Evolutionary conservation across 2,888 invertebrate species (phyloP).

Genomic region (Drosophila infuscata): DNA sequence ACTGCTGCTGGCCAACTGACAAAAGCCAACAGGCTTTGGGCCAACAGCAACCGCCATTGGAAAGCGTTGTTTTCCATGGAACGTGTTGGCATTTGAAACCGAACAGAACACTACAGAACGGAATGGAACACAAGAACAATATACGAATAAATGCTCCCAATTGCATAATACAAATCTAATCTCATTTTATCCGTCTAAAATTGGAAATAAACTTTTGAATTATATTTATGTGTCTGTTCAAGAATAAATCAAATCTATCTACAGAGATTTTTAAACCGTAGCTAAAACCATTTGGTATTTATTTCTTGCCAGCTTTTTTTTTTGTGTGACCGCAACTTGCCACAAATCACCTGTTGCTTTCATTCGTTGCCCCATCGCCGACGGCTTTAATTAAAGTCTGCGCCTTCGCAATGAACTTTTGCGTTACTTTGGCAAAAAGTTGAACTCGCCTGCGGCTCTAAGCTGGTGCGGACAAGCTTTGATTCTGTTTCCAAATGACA

Average conservation of each 20-base stretch:
- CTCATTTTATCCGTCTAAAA: constrained; percentile 30
- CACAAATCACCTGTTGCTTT: constrained; percentile 67
- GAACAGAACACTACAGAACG: constrained; percentile 2
- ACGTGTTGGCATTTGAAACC: constrained; percentile 57
- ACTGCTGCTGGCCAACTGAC: constrained; percentile 49
- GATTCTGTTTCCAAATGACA: constrained; percentile 53
- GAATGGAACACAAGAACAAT: constrained; percentile 43
- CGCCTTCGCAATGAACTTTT: constrained; percentile 53
- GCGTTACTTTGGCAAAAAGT: constrained; percentile 59
- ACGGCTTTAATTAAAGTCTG: constrained; percentile 60
- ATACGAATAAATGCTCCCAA: constrained; percentile 51
- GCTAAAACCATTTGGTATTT: background rate
- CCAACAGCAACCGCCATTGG: constrained; percentile 13
- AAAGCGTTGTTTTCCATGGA: constrained; percentile 43
- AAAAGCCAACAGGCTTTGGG: background rate
- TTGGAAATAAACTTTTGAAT: constrained; percentile 40
- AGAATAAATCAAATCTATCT: constrained; percentile 10
- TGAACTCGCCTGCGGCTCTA: constrained; percentile 45
- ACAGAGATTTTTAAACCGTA: background rate
- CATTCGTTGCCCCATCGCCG: constrained; percentile 19
- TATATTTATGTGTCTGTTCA: constrained; percentile 7
- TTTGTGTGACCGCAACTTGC: constrained; percentile 11
- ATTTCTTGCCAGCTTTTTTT: background rate
- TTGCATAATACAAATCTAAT: constrained; percentile 57
- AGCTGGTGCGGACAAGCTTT: constrained; percentile 47